phyloP scores from a whole-genome alignment of 1,140 invertebrate genomes.

The Tribolium castaneum region DNA sequence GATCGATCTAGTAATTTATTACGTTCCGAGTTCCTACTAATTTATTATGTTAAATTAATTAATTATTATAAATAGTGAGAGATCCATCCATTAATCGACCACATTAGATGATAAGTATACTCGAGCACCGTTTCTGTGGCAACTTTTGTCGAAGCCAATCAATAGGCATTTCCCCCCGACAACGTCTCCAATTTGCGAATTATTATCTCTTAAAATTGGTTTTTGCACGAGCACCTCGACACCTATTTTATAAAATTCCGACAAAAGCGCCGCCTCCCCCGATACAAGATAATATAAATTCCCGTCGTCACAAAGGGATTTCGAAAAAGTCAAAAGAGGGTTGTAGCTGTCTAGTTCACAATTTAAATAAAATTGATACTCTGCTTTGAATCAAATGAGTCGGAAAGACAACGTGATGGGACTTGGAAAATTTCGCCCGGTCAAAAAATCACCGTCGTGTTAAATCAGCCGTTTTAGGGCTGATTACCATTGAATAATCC shows the following conservation, averaged over 20 bases:
- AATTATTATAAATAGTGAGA: too few species aligned
- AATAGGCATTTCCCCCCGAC: too few species aligned
- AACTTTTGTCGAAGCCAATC: too few species aligned
- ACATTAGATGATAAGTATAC: too few species aligned
- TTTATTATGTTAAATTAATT: too few species aligned
- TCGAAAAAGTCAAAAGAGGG: neutral
- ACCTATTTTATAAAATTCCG: neutral
- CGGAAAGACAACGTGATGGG: neutral
- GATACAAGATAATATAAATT: neutral
- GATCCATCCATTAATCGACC: too few species aligned
- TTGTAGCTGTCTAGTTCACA: neutral
- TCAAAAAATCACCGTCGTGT: slow-evolving; percentile 1
- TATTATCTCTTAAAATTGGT: neutral
- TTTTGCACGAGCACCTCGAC: neutral
- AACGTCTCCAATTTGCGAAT: neutral
- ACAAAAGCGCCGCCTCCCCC: neutral
- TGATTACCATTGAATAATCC: neutral
- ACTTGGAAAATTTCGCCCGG: neutral
- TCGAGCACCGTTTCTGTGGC: too few species aligned
- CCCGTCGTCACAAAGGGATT: neutral
- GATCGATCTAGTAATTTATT: too few species aligned
- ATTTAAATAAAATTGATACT: neutral
- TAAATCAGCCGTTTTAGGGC: neutral
- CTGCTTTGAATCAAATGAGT: neutral
- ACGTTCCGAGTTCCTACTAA: too few species aligned